Conservation (phyloP, 1,140 invertebrate species). For the Caenorhabditis latens region DNA sequence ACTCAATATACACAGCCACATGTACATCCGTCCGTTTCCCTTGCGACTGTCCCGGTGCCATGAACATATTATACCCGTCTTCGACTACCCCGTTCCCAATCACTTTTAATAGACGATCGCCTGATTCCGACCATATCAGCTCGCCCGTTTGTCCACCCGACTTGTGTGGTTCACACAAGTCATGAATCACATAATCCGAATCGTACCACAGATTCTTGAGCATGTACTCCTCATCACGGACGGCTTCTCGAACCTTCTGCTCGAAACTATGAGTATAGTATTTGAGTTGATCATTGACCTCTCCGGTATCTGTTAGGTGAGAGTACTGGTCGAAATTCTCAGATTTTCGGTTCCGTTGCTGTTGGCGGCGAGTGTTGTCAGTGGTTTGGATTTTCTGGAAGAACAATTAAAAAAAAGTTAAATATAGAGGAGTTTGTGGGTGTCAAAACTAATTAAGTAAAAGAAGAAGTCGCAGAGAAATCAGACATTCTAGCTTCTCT, state of each 20-base stretch:
- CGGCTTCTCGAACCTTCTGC: constrained; percentile 23
- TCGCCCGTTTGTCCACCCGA: constrained; percentile 53
- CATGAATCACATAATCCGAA: constrained; percentile 59
- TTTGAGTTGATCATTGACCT: constrained; percentile 50
- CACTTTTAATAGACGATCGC: constrained; percentile 72
- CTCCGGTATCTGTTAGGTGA: constrained; percentile 24
- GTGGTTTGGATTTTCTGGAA: constrained; percentile 31
- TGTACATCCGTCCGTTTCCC: constrained; percentile 74
- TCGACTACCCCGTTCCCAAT: constrained; percentile 74
- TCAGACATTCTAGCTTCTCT: no score
- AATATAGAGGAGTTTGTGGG: no score
- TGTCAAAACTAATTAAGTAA: no score
- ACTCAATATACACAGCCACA: constrained; percentile 76
- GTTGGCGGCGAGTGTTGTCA: constrained; percentile 32
- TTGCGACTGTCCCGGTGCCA: constrained; percentile 73
- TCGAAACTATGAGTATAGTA: constrained; percentile 49
- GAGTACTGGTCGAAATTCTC: constrained; percentile 41
- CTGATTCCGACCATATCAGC: constrained; percentile 72
- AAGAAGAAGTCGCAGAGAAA: no score
- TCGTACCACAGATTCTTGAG: constrained; percentile 62
- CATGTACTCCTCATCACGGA: constrained; percentile 58
- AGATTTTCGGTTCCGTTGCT: constrained; percentile 23
- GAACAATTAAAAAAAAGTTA: neutral
- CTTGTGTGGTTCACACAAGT: constrained; percentile 59
- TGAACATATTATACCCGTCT: constrained; percentile 76